These are phyloP conservation scores for Mola mola DNA, from an alignment of 2,113 vertebrate genomes.

Conservation along the genomic window DNA sequence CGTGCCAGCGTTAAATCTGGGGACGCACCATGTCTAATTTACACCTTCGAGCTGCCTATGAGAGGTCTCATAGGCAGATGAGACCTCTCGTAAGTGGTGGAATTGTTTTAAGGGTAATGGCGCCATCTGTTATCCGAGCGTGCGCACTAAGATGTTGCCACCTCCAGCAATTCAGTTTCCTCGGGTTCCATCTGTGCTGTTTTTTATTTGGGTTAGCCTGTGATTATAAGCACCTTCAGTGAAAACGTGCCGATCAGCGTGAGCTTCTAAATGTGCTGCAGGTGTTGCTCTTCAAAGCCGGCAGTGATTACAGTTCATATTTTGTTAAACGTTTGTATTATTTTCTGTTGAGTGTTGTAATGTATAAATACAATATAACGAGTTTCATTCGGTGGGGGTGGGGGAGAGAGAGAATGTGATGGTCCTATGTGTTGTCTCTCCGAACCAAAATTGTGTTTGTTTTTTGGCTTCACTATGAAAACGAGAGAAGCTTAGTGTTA, in stretches of 20 bases:
- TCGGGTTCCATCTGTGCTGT: constrained; percentile 8
- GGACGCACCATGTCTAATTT: neutral
- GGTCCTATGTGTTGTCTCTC: constrained; percentile 39
- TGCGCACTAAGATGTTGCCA: neutral
- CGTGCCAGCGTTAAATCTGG: constrained; percentile 15
- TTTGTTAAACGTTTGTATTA: constrained; percentile 43
- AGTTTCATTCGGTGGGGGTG: constrained; percentile 54
- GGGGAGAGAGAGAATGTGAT: constrained; percentile 33
- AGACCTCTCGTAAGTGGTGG: neutral
- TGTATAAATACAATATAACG: constrained; percentile 62
- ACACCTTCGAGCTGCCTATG: neutral
- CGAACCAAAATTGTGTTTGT: constrained; percentile 16
- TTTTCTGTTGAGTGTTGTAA: constrained; percentile 64
- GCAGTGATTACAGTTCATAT: constrained; percentile 36
- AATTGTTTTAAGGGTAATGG: constrained; percentile 8
- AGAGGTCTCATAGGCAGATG: neutral
- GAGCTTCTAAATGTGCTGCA: constrained; percentile 56
- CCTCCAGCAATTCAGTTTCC: constrained; percentile 5
- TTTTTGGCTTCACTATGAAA: constrained; percentile 31
- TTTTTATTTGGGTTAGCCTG: neutral
- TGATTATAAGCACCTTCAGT: constrained; percentile 58
- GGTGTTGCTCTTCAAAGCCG: constrained; percentile 28
- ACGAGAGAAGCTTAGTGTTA: constrained; percentile 25
- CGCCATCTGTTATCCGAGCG: constrained; percentile 48
- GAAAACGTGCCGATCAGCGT: constrained; percentile 26